Conservation (phyloP, 1,140 invertebrate genomes). For the Bursaphelenchus mucronatus region DNA sequence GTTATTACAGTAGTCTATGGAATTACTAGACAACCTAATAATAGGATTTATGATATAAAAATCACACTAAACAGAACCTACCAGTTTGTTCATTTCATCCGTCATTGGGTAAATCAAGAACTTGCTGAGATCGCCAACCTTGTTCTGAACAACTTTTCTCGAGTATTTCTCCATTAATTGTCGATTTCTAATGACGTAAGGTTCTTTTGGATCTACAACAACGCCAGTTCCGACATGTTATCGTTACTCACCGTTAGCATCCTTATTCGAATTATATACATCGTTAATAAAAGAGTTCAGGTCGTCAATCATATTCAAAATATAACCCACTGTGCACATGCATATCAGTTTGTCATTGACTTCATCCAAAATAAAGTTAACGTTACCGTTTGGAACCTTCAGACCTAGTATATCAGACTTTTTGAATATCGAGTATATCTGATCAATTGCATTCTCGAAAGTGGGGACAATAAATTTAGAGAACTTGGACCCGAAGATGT, state of each 20-base stretch:
- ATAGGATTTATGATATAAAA: conserved; percentile 22
- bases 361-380: not conserved
- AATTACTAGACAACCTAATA: too few relatives aligned
- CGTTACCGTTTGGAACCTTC: not conserved
- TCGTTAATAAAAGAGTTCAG: conserved; percentile 41
- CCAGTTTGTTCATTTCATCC: conserved; percentile 47
- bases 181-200: conserved; percentile 27
- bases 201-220: conserved; percentile 18
- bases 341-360: conserved; percentile 22
- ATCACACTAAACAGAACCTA: conserved; percentile 15
- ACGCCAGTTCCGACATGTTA: conserved; percentile 4
- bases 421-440: conserved; percentile 14
- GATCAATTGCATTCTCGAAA: conserved; percentile 33
- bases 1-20: too few relatives aligned
- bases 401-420: conserved; percentile 2
- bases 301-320: conserved; percentile 45
- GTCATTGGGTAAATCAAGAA: conserved; percentile 44
- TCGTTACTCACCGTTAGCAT: conserved; percentile 23
- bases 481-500: conserved; percentile 43
- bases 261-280: not conserved
- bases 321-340: conserved; percentile 33
- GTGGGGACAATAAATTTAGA: conserved; percentile 45
- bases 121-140: conserved; percentile 41
- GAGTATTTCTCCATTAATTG: conserved; percentile 33
- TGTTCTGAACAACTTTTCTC: conserved; percentile 35